phyloP scores from a whole-genome alignment of 2,797 vertebrate species.

The Rhynchotus rufescens region DNA sequence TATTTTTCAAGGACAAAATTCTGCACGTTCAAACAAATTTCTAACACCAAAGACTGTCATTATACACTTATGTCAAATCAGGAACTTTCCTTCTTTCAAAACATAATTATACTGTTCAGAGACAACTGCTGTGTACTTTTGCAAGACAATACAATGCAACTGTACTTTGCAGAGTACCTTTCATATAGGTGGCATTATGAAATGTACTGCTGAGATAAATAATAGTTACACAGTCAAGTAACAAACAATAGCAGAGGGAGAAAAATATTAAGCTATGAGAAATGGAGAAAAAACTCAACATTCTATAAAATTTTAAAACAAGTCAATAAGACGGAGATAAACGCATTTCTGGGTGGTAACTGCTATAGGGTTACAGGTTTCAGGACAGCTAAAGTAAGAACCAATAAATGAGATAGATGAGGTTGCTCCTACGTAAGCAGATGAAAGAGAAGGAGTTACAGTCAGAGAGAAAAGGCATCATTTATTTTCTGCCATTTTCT shows the following conservation, averaged over 20 bases:
- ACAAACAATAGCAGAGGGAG: conserved; percentile 28
- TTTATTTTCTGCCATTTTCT: conserved; percentile 11
- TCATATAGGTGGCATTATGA: conserved; percentile 13
- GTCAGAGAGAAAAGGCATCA: background rate
- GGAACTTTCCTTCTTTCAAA: conserved; percentile 35
- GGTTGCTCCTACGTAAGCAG: background rate
- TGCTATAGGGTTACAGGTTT: conserved; percentile 9
- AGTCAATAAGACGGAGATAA: background rate
- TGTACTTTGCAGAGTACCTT: background rate
- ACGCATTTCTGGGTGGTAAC: background rate
- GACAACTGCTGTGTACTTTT: conserved; percentile 41
- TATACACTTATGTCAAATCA: background rate
- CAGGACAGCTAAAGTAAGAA: background rate
- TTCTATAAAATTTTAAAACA: background rate
- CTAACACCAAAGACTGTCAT: conserved; percentile 3
- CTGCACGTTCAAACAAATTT: background rate
- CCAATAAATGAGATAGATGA: background rate
- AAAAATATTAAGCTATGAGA: background rate
- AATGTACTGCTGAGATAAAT: conserved; percentile 41
- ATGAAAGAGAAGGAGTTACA: background rate
- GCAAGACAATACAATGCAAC: background rate
- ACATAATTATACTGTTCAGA: conserved; percentile 57
- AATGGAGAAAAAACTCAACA: background rate
- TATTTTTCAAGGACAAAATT: conserved; percentile 48
- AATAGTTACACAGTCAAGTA: conserved; percentile 37